These are phyloP conservation scores for Laterallus jamaicensis DNA, from an alignment of 2,113 vertebrate genomes.

Conservation along the genomic window DNA sequence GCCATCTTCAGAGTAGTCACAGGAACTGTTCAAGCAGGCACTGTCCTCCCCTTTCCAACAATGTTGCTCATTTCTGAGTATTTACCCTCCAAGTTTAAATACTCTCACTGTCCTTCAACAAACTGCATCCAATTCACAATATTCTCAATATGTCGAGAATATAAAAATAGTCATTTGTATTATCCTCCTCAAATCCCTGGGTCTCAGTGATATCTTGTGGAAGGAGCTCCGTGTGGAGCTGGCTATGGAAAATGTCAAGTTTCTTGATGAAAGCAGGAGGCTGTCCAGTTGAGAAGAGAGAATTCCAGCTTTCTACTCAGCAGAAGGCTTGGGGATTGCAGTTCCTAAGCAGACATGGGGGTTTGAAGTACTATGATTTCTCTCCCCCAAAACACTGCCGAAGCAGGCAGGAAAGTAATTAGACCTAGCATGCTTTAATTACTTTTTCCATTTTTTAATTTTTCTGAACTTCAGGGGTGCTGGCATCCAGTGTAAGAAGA, in stretches of 20 bases:
- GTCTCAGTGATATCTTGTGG: neutral
- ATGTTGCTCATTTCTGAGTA: neutral
- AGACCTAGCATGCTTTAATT: constrained; percentile 68
- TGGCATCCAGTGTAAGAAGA: neutral
- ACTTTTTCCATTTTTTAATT: constrained; percentile 68
- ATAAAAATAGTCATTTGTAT: neutral
- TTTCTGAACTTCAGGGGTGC: constrained; percentile 73
- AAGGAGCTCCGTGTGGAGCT: constrained; percentile 16
- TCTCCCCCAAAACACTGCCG: constrained; percentile 9
- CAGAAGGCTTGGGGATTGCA: constrained; percentile 26
- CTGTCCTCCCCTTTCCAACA: neutral
- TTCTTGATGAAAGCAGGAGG: constrained; percentile 46
- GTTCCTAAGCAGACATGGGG: constrained; percentile 18
- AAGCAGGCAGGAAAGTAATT: constrained; percentile 64
- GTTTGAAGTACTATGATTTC: constrained; percentile 30
- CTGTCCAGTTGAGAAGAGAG: constrained; percentile 8
- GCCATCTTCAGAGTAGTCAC: neutral
- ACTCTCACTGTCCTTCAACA: neutral
- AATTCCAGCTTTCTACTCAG: constrained; percentile 8
- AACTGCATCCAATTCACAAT: neutral
- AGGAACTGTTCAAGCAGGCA: neutral
- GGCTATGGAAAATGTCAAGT: constrained; percentile 25
- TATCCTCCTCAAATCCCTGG: neutral
- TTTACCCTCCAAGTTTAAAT: neutral
- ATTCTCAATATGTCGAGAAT: neutral